Base-by-base conservation (phyloP, 1,140 invertebrate species). In the Solen grandis region DNA sequence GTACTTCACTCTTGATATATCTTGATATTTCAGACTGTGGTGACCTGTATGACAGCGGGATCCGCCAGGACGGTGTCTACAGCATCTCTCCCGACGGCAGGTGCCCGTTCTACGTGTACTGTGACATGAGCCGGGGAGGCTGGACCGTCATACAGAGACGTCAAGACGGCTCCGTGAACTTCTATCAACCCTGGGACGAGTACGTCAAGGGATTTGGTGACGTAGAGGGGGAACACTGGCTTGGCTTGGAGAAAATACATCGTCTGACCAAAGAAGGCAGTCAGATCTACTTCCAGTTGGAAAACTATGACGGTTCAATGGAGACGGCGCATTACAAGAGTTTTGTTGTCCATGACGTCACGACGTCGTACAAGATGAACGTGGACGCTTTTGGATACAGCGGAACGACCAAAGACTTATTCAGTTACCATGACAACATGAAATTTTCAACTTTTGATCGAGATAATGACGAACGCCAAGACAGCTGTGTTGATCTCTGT, bases 91-190 rank as follows among this genome's bases (percentile, higher is more conserved):
- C 73, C 14, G 73, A 75, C 31, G 73, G 59, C 13, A 8, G 59
- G n/a, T 75, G 73, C 55, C 73, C 73, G 8, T 75, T 75, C 31
- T 27, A 35, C 33, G 73, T 75, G 0, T 75, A 52, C 25, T 75
- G 73, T 33, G 59, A 75, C 73, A 75, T 75, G 73, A 52, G 5
- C 16, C 36, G 65, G 27, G 73, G 73, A 27, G 73, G 73, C 2
- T 63, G 73, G 73, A 75, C 73, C 14, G 38, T 75, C n/a, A 75
- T 75, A 33, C 73, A 75, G 59, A 27, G 60, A 22, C 66, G 77
- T 1, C 5, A 36, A 3, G 72, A 62, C 27, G 72, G 72, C 14
- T 5, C 1, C 13, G 60, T 75, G 1, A 75, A 63, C 29, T 75
- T 75, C 27, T 75, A 75, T 41, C 35, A 31, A 19, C 57, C 57